These are phyloP conservation scores for Strigamia maritima DNA, from an alignment of 2,888 invertebrate genomes.

Conservation along the genomic window DNA sequence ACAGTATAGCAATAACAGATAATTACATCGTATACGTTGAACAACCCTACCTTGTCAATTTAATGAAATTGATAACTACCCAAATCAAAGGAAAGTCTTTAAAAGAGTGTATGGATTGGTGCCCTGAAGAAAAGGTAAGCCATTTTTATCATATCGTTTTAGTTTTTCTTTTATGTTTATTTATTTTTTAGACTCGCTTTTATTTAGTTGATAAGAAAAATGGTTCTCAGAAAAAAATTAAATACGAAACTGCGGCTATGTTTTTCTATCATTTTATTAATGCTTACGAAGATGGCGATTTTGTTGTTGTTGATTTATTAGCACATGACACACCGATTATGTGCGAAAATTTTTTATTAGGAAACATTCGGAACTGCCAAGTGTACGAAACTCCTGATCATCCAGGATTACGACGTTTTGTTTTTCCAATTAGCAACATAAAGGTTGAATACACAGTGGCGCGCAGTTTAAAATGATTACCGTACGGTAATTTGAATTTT, in stretches of 20 bases:
- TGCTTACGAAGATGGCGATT: constrained; percentile 56
- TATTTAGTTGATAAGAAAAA: constrained; percentile 52
- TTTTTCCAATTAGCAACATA: neutral
- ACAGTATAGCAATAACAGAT: constrained; percentile 59
- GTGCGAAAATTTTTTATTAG: constrained; percentile 49
- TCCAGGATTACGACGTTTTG: constrained; percentile 29
- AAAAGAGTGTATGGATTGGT: constrained; percentile 53
- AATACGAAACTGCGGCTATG: constrained; percentile 53
- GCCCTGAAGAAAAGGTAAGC: constrained; percentile 41
- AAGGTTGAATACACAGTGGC: constrained; percentile 1
- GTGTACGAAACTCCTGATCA: constrained; percentile 34
- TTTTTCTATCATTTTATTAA: constrained; percentile 59
- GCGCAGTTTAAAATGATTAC: neutral
- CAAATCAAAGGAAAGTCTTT: constrained; percentile 51
- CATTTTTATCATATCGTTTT: too few relatives aligned
- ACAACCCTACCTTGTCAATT: constrained; percentile 54
- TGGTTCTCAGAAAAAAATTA: constrained; percentile 50
- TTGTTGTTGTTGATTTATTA: constrained; percentile 51
- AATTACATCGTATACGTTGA: constrained; percentile 58
- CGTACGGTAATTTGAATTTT: neutral
- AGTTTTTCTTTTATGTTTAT: neutral
- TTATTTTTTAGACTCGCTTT: constrained; percentile 53
- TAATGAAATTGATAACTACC: constrained; percentile 52
- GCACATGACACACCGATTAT: constrained; percentile 51
- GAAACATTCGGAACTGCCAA: constrained; percentile 42